phyloP scores from a whole-genome alignment of 1,140 invertebrate species.

The Xylocopa sonorina region DNA sequence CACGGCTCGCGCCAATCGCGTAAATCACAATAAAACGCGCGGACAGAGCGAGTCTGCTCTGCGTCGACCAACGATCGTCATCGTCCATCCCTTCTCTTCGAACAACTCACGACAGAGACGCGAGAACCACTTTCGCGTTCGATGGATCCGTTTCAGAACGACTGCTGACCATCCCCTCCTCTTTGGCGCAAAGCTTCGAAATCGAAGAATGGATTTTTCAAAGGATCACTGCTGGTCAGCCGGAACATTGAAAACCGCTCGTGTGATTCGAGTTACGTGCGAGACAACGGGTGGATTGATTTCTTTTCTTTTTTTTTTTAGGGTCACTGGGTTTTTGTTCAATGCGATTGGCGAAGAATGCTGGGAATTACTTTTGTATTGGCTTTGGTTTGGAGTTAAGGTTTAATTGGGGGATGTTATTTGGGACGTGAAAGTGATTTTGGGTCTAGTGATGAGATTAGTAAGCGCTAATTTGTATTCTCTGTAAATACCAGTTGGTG shows the following conservation, averaged over 20 bases:
- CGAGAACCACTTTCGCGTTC: constrained; percentile 10
- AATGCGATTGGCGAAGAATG: too few species aligned
- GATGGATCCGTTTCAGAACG: not conserved
- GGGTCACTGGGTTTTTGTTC: not conserved
- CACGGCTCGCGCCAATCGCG: constrained; percentile 2
- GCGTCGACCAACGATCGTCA: too few species aligned
- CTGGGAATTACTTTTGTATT: too few species aligned
- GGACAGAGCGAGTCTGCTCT: not conserved
- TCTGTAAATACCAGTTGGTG: too few species aligned
- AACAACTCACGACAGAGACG: not conserved
- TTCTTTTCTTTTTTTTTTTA: too few species aligned
- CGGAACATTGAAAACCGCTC: not conserved
- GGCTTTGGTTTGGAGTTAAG: too few species aligned
- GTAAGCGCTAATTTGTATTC: too few species aligned
- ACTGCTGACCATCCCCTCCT: not conserved
- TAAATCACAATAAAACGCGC: constrained; percentile 31
- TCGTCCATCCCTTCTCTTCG: too few species aligned
- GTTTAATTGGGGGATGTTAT: too few species aligned
- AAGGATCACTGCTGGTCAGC: not conserved
- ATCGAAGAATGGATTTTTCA: not conserved
- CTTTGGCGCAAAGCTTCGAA: constrained; percentile 9
- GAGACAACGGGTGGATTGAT: not conserved
- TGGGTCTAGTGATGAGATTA: too few species aligned
- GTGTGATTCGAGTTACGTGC: not conserved
- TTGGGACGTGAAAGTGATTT: too few species aligned